These are phyloP conservation scores for Myopa tessellatipennis DNA, from an alignment of 2,888 invertebrate species.

Conservation along the genomic window DNA sequence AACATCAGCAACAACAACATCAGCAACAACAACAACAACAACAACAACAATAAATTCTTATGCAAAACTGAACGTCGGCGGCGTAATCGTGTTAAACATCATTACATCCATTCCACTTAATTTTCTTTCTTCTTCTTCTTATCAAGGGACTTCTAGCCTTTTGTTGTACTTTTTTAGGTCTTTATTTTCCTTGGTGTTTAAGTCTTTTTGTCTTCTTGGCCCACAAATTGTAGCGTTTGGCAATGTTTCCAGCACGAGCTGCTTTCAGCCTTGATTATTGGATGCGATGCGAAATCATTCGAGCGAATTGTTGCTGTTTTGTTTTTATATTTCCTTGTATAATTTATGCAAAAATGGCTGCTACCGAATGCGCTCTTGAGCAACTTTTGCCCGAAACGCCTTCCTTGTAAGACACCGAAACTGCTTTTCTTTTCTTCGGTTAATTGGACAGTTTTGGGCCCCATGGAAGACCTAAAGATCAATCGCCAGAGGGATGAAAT, in stretches of 20 bases:
- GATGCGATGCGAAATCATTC: conserved; percentile 11
- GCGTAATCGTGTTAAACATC: conserved; percentile 60
- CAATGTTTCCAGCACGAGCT: conserved; percentile 28
- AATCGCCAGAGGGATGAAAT: too few species aligned
- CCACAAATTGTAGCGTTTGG: background rate
- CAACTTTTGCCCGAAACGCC: background rate
- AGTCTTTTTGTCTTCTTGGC: background rate
- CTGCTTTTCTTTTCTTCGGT: too few species aligned
- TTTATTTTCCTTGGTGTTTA: background rate
- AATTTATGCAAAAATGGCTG: conserved; percentile 30
- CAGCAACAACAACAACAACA: conserved; percentile 17
- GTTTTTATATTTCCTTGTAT: background rate
- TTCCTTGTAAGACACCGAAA: background rate
- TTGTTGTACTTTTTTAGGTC: background rate
- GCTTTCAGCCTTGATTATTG: conserved; percentile 25
- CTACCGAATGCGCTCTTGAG: background rate
- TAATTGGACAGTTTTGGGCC: too few species aligned
- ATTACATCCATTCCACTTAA: conserved; percentile 51
- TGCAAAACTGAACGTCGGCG: conserved; percentile 26
- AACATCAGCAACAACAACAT: conserved; percentile 20
- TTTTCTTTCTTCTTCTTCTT: background rate
- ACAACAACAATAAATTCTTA: background rate
- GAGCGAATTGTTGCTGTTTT: background rate
- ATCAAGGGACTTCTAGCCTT: conserved; percentile 39
- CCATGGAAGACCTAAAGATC: too few species aligned